Evolutionary conservation across 2,797 vertebrate genomes (phyloP), one percentile per base, ranked within the genome.

Genomic region (Furcifer pardalis): DNA sequence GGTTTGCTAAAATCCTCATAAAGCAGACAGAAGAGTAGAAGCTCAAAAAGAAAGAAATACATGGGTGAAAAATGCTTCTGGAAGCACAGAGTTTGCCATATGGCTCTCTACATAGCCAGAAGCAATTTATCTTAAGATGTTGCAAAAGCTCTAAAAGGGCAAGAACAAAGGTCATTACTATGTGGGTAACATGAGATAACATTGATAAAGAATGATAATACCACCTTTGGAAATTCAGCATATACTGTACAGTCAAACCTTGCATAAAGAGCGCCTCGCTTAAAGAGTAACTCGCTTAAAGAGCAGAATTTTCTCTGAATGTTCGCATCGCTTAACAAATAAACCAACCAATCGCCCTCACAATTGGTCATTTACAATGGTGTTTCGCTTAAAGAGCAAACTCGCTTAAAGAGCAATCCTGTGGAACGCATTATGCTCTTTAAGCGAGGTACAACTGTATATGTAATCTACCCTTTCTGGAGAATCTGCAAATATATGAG

Each of bases 1-100:
- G 63, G 23, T 2, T 27, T 79, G 23, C 0, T 75, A 62, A 66
- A 77, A 77, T 77, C 56, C 78, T 46, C 4, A 0, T 0, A 32
- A 5, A 13, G 0, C 10, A 66, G 52, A 44, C 88, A 86, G n/a
- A 7, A 79, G 89, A 81, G 44, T n/a, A 0, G 0, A 1, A 30
- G 0, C 0, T 0, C 0, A 0, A 40, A 88, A 82, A 78, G 84
- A 5, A 8, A 35, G 5, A 68, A 27, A 15, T 74, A 5, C 0
- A 42, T 59, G 10, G 1, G 27, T 1, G 63, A 83, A 72, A 27
- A 21, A 82, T 73, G 25, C 15, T 82, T 10, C 5, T 62, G 23
- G 23, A 83, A 62, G 6, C 49, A 52, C 44, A 81, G 59, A 69
- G 74, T 27, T 56, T 59, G 52, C 23, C 37, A 6, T 17, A 82